Evolutionary conservation across 1,140 invertebrate genomes (phyloP).

Genomic region (Aporrectodea caliginosa): DNA sequence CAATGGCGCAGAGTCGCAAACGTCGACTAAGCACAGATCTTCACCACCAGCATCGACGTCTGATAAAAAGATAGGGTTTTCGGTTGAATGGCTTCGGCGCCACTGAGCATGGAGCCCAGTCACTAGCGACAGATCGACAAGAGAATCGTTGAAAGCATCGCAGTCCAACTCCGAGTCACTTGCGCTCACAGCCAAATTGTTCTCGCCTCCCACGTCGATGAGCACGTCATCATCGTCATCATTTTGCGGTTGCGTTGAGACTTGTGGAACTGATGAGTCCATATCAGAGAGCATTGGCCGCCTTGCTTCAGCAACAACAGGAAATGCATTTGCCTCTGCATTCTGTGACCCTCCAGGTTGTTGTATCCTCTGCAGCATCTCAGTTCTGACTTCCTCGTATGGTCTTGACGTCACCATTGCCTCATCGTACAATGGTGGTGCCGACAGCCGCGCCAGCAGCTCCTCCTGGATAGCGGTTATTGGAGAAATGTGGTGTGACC

Average conservation of each 20-base stretch:
- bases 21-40: neutral
- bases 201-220: neutral
- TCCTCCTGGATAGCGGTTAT: conserved; percentile 20
- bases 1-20: neutral
- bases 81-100: neutral
- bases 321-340: neutral
- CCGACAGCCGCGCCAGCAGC: conserved; percentile 13
- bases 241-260: neutral
- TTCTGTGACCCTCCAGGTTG: neutral
- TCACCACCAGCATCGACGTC: neutral
- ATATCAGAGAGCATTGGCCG: neutral
- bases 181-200: neutral
- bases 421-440: conserved; percentile 14
- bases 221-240: neutral
- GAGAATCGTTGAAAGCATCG: neutral
- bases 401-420: conserved; percentile 21
- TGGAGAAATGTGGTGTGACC: conserved; percentile 5
- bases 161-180: neutral
- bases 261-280: neutral
- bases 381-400: conserved; percentile 14
- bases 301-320: neutral
- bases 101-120: neutral
- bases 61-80: neutral
- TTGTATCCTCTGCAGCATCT: neutral
- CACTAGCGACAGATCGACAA: neutral